These are phyloP conservation scores for Sphyrna mokarran DNA, from an alignment of 2,113 vertebrate species.

Conservation along the genomic window DNA sequence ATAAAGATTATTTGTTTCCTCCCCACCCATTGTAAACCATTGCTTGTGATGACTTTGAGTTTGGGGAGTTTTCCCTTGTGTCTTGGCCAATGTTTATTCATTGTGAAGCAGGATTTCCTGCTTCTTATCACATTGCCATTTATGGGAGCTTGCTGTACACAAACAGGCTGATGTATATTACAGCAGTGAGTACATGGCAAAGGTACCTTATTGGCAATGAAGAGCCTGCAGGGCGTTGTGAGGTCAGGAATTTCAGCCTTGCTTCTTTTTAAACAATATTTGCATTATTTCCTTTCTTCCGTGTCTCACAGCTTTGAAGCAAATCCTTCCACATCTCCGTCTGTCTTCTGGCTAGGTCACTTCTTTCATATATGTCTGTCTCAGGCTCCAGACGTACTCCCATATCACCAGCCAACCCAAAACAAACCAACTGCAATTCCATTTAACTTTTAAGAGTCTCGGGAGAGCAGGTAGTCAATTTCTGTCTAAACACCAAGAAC, in stretches of 20 bases:
- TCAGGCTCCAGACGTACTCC: slow-evolving; percentile 13
- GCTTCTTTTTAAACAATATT: not conserved
- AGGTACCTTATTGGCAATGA: not conserved
- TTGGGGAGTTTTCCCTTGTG: not conserved
- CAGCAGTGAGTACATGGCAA: not conserved
- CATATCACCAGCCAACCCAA: slow-evolving; percentile 1
- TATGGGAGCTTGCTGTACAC: not conserved
- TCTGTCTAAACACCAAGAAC: slow-evolving; percentile 26
- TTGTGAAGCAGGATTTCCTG: not conserved
- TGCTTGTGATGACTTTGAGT: not conserved
- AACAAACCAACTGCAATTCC: slow-evolving; percentile 28
- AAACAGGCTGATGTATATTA: not conserved
- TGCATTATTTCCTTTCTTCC: not conserved
- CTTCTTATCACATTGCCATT: not conserved
- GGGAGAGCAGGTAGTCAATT: slow-evolving; percentile 13
- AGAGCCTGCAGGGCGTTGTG: not conserved
- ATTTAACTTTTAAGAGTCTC: slow-evolving; percentile 34
- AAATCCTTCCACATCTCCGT: not conserved
- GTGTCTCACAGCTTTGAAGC: not conserved
- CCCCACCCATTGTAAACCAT: not conserved
- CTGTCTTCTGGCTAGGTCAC: not conserved
- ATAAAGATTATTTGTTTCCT: not conserved
- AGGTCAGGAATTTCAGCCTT: not conserved
- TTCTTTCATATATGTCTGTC: not conserved
- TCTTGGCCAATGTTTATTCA: not conserved